These are phyloP conservation scores for Lapara coniferarum DNA, from an alignment of 2,888 invertebrate species.

Conservation along the genomic window DNA sequence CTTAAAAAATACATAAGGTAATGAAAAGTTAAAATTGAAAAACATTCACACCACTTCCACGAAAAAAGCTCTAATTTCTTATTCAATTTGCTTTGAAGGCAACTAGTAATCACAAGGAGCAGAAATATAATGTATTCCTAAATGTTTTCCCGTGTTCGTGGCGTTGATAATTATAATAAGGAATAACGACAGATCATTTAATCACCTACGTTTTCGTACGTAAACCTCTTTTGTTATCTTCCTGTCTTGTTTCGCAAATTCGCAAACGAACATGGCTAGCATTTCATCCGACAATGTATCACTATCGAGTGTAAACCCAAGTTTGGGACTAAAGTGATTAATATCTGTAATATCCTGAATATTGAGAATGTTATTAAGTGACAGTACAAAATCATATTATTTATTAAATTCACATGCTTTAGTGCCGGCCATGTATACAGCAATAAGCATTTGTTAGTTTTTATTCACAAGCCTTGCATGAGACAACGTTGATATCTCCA, in stretches of 20 bases:
- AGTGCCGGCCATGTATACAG: slow-evolving; percentile 51
- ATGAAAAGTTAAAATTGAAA: slow-evolving; percentile 55
- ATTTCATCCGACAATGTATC: slow-evolving; percentile 52
- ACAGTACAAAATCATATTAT: slow-evolving; percentile 38
- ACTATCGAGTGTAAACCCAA: slow-evolving; percentile 69
- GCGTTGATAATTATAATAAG: slow-evolving; percentile 43
- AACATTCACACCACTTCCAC: slow-evolving; percentile 56
- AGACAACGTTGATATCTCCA: slow-evolving; percentile 43
- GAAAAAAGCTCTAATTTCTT: slow-evolving; percentile 39
- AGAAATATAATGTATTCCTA: background rate
- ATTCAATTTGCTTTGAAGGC: background rate
- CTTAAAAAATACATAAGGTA: slow-evolving; percentile 23
- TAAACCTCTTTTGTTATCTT: slow-evolving; percentile 52
- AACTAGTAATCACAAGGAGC: background rate
- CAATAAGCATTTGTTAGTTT: slow-evolving; percentile 64
- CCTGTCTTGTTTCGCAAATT: slow-evolving; percentile 55
- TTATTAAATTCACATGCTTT: slow-evolving; percentile 55
- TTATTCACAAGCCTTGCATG: slow-evolving; percentile 44
- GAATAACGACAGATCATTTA: slow-evolving; percentile 58
- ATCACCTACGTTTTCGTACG: slow-evolving; percentile 77
- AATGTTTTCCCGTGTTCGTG: slow-evolving; percentile 53
- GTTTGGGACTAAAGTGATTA: slow-evolving; percentile 70
- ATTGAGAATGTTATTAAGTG: slow-evolving; percentile 60
- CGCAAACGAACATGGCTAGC: slow-evolving; percentile 56
- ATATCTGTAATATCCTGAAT: slow-evolving; percentile 70